Evolutionary conservation across 2,888 invertebrate species (phyloP).

Genomic region (Aspidiotus rigidus): DNA sequence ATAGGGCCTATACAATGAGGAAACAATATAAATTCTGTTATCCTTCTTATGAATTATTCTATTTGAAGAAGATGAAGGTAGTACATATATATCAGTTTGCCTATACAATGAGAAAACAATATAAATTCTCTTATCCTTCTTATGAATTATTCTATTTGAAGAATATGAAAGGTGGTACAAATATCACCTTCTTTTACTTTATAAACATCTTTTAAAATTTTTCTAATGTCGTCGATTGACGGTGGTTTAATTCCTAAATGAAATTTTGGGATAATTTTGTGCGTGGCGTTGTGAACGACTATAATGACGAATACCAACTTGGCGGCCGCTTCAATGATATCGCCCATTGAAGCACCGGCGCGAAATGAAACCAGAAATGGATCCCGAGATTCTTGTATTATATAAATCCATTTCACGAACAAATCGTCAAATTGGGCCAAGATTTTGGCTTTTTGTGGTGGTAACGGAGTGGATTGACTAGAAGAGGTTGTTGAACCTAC

Average conservation of each 20-base stretch:
- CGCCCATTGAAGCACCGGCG: background rate
- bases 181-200: background rate
- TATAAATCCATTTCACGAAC: background rate
- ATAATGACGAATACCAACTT: background rate
- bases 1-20: no score
- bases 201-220: background rate
- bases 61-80: no score
- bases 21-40: no score
- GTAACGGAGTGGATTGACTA: background rate
- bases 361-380: background rate
- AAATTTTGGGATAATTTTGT: background rate
- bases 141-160: background rate
- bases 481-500: background rate
- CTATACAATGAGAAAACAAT: background rate
- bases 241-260: background rate
- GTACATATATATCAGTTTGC: background rate
- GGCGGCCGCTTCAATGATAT: constrained; percentile 1
- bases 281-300: background rate
- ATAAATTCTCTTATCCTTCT: no score
- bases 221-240: background rate
- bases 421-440: background rate
- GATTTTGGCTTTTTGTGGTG: background rate
- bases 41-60: no score
- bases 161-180: background rate
- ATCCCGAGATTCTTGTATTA: background rate